These are phyloP conservation scores for Dermochelys coriacea DNA, from an alignment of 2,797 vertebrate genomes.

Conservation along the genomic window DNA sequence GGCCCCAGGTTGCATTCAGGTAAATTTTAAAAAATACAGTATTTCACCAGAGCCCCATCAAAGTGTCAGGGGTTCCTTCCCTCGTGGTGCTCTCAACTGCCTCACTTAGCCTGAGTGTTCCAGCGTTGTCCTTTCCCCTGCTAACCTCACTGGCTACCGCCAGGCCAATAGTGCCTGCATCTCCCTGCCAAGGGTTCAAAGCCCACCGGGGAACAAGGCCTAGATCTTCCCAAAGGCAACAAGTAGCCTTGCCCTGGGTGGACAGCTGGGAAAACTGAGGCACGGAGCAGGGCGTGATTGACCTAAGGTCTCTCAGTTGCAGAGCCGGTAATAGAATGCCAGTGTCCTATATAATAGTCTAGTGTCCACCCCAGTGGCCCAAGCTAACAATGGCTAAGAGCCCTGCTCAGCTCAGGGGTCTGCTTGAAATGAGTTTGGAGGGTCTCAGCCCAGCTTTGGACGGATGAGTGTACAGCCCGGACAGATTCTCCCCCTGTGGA, in stretches of 20 bases:
- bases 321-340: rapidly evolving
- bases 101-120: not conserved
- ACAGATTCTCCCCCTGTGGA: too few species aligned
- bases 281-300: not conserved
- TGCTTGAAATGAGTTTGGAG: too few species aligned
- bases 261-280: not conserved
- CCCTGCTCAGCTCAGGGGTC: not conserved
- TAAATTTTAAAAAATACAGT: not conserved
- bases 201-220: not conserved
- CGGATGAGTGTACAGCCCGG: too few species aligned
- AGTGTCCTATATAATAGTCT: too few species aligned
- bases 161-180: not conserved
- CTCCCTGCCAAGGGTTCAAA: not conserved
- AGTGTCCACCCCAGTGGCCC: too few species aligned
- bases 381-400: too few species aligned
- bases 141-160: not conserved
- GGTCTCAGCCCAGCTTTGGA: too few species aligned
- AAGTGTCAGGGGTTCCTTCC: not conserved
- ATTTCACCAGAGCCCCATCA: constrained; percentile 10
- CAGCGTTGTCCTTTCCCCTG: not conserved
- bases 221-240: not conserved
- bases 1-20: not conserved
- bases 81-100: not conserved
- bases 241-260: not conserved
- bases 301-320: not conserved